These are phyloP conservation scores for Nephila pilipes DNA, from an alignment of 1,140 invertebrate genomes.

Conservation along the genomic window DNA sequence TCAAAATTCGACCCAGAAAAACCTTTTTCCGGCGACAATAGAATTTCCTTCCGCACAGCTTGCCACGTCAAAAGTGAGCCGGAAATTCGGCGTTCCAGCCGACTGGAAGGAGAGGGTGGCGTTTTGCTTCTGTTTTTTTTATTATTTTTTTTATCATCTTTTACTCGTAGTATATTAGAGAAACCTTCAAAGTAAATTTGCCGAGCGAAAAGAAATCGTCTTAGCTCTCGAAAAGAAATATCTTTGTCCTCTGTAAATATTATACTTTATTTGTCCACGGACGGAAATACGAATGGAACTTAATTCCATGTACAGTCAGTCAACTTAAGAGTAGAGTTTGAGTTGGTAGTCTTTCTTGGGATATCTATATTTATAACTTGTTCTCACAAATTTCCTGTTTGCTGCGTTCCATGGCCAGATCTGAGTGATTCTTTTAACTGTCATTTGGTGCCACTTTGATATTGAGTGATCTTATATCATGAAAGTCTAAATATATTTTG, in stretches of 20 bases:
- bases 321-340: background rate
- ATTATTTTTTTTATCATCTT: background rate
- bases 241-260: slow-evolving; percentile 31
- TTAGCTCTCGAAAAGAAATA: slow-evolving; percentile 10
- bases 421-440: too few species aligned
- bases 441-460: too few species aligned
- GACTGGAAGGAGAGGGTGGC: slow-evolving; percentile 37
- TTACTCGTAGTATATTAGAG: slow-evolving; percentile 4
- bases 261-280: slow-evolving; percentile 15
- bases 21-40: slow-evolving; percentile 72
- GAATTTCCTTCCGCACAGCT: slow-evolving; percentile 62
- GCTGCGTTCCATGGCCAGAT: too few species aligned
- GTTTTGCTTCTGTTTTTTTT: slow-evolving; percentile 28
- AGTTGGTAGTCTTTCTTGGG: background rate
- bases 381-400: too few species aligned
- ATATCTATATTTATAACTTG: too few species aligned
- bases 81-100: slow-evolving; percentile 63
- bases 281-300: slow-evolving; percentile 18
- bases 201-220: slow-evolving; percentile 34
- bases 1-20: slow-evolving; percentile 48
- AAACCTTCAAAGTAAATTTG: slow-evolving; percentile 37
- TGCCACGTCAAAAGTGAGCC: slow-evolving; percentile 54
- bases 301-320: slow-evolving; percentile 15
- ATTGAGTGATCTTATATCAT: too few species aligned
- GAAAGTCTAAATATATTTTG: too few species aligned